These are phyloP conservation scores for Astyanax mexicanus DNA, from an alignment of 2,797 vertebrate species.

Conservation along the genomic window DNA sequence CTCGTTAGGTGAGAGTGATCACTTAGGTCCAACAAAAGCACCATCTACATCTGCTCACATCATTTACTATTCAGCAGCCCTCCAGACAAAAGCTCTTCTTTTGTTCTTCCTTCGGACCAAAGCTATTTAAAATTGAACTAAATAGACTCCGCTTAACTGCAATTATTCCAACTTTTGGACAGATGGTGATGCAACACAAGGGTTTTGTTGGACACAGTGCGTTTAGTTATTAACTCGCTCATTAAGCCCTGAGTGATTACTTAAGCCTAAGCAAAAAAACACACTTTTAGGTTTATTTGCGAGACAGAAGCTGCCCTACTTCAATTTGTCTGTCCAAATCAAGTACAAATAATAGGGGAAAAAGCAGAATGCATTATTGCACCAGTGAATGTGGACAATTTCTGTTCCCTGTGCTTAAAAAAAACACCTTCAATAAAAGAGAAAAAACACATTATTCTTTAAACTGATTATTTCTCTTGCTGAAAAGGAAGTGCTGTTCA, in stretches of 20 bases:
- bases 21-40: not conserved
- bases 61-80: not conserved
- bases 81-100: not conserved
- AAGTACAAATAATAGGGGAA: no score
- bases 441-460: no score
- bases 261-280: not conserved
- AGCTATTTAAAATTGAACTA: not conserved
- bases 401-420: not conserved
- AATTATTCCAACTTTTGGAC: conserved; percentile 33
- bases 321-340: no score
- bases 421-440: no score
- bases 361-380: no score
- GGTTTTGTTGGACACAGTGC: conserved; percentile 22
- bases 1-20: not conserved
- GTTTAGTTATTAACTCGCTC: conserved; percentile 28
- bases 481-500: no score
- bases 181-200: conserved; percentile 29
- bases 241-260: not conserved
- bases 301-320: not conserved
- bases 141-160: not conserved
- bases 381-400: no score
- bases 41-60: not conserved
- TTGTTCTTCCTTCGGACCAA: not conserved
- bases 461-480: no score
- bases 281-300: not conserved